A percentile compares a stretch with the other conserved stretches of the same genome.
Conservation (phyloP, 2,888 invertebrate genomes). For the Drosophila suboccidentalis region DNA sequence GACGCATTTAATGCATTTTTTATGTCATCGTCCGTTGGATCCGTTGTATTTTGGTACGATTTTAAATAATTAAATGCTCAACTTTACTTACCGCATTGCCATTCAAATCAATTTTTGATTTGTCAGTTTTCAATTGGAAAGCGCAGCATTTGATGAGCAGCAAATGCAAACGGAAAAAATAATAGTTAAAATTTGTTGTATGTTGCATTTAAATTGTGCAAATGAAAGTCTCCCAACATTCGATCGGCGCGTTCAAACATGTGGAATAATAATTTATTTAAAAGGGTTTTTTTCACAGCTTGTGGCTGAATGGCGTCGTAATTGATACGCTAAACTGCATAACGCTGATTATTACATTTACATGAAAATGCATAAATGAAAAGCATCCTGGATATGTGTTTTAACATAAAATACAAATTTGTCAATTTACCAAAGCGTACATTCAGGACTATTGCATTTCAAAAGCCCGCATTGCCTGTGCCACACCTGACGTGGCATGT, state of each 20-base stretch:
- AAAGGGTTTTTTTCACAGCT: conserved; percentile 39
- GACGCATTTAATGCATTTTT: conserved; percentile 76
- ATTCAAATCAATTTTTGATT: conserved; percentile 80
- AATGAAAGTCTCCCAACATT: neutral
- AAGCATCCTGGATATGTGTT: conserved; percentile 8
- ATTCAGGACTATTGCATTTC: conserved; percentile 4
- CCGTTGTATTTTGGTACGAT: conserved; percentile 24
- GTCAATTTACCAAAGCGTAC: conserved; percentile 14
- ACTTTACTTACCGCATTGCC: conserved; percentile 73
- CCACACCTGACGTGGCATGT: conserved; percentile 2
- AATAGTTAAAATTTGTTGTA: conserved; percentile 25
- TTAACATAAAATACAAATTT: conserved; percentile 5
- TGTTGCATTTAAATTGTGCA: conserved; percentile 27
- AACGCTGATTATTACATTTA: conserved; percentile 75
- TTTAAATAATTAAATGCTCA: conserved; percentile 73
- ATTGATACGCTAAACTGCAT: conserved; percentile 80
- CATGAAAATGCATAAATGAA: conserved; percentile 65
- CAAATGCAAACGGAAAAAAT: conserved; percentile 4
- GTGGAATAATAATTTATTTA: conserved; percentile 70
- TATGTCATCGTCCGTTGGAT: conserved; percentile 57
- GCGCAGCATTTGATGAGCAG: conserved; percentile 24
- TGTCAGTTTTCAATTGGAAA: conserved; percentile 35
- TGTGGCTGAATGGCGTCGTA: conserved; percentile 60
- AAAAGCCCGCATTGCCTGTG: neutral
- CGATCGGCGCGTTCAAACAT: conserved; percentile 26